Conservation (phyloP, 1,140 invertebrate species). For the Drosophila paulistorum region DNA sequence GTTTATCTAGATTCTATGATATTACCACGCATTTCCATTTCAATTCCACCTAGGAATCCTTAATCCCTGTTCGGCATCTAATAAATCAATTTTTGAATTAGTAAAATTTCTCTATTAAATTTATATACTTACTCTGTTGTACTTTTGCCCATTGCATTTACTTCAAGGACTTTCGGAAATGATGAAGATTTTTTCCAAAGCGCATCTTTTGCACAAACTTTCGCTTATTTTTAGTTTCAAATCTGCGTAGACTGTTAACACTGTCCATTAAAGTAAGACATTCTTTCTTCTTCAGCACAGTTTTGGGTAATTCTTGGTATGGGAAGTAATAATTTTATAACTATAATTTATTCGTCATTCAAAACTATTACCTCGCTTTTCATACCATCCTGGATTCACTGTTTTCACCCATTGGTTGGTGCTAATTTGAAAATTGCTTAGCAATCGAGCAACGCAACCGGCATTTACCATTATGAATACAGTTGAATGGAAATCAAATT, state of each 20-base stretch:
- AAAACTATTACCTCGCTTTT: not conserved
- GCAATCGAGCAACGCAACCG: slow-evolving; percentile 56
- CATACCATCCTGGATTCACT: slow-evolving; percentile 62
- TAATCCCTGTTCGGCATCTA: not conserved
- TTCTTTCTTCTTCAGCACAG: slow-evolving; percentile 24
- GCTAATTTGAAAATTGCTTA: slow-evolving; percentile 14
- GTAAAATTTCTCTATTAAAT: not conserved
- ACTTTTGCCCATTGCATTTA: not conserved
- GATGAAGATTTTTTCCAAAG: not conserved
- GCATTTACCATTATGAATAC: slow-evolving; percentile 34
- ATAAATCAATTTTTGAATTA: not conserved
- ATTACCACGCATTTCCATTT: not conserved
- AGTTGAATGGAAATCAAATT: slow-evolving; percentile 41
- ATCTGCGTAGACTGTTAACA: not conserved
- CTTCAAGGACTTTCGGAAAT: not conserved
- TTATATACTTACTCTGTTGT: not conserved
- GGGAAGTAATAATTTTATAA: not conserved
- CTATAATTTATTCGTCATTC: not conserved
- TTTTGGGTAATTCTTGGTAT: slow-evolving; percentile 41
- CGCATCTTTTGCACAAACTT: not conserved
- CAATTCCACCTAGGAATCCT: not conserved
- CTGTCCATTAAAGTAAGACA: not conserved
- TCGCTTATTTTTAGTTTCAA: not conserved
- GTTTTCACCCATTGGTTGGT: slow-evolving; percentile 37
- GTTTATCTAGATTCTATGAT: not conserved